phyloP scores from a whole-genome alignment of 2,888 invertebrate genomes.

The Hymenopus coronatus region DNA sequence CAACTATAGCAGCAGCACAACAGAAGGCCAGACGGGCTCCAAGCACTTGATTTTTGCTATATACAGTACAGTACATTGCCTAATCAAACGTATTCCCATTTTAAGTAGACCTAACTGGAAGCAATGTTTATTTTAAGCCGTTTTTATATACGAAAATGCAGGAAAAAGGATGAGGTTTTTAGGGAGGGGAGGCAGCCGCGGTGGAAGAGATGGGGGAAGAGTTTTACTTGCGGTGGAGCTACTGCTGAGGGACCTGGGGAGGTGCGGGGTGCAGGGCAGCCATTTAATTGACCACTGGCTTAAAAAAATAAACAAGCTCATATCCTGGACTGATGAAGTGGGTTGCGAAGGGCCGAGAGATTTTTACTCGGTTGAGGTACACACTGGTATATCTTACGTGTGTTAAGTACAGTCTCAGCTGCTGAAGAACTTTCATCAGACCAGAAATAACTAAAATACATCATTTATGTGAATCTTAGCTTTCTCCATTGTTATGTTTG shows the following conservation, averaged over 20 bases:
- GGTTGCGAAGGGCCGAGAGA: slow-evolving; percentile 9
- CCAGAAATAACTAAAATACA: too few species aligned
- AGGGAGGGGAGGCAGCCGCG: background rate
- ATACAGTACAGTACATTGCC: slow-evolving; percentile 24
- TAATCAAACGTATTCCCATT: slow-evolving; percentile 32
- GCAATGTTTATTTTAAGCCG: slow-evolving; percentile 33
- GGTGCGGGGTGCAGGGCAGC: slow-evolving; percentile 8
- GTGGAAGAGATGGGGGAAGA: background rate
- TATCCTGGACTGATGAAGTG: slow-evolving; percentile 29
- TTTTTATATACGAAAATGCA: slow-evolving; percentile 23
- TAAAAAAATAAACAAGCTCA: slow-evolving; percentile 32
- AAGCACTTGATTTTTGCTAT: slow-evolving; percentile 25
- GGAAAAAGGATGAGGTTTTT: slow-evolving; percentile 11
- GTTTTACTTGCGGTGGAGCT: slow-evolving; percentile 22
- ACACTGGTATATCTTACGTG: background rate
- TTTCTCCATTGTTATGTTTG: too few species aligned
- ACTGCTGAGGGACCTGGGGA: background rate
- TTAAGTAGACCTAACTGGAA: slow-evolving; percentile 29
- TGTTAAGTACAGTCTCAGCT: background rate
- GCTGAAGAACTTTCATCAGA: too few species aligned
- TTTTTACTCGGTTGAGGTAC: background rate
- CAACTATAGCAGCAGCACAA: background rate
- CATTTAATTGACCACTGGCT: slow-evolving; percentile 30
- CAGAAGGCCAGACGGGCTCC: background rate
- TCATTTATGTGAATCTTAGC: too few species aligned